phyloP scores from a whole-genome alignment of 2,888 invertebrate genomes.

The Allacma fusca region DNA sequence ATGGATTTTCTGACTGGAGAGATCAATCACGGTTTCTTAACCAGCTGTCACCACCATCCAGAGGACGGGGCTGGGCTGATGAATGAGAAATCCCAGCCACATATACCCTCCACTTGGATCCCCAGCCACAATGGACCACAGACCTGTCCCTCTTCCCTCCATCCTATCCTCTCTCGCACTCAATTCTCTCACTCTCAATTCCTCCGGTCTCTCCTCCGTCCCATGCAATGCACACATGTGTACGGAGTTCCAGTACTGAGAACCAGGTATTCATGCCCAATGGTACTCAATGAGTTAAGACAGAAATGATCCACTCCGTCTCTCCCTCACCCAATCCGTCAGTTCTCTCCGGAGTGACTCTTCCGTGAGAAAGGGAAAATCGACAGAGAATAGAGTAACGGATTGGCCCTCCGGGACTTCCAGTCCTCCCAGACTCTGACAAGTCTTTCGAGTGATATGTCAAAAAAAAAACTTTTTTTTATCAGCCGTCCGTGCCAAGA shows the following conservation, averaged over 20 bases:
- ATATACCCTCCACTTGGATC: neutral
- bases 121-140: too few relatives aligned
- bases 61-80: slow-evolving; percentile 37
- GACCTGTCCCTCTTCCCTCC: too few relatives aligned
- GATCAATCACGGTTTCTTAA: slow-evolving; percentile 53
- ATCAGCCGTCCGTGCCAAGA: too few relatives aligned
- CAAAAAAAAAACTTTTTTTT: too few relatives aligned
- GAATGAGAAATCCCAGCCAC: slow-evolving; percentile 47
- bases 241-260: too few relatives aligned
- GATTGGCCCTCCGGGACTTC: neutral
- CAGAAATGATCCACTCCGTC: too few relatives aligned
- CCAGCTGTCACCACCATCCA: slow-evolving; percentile 50
- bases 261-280: too few relatives aligned
- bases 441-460: too few relatives aligned
- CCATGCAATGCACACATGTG: too few relatives aligned
- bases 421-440: too few relatives aligned
- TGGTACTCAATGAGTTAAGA: too few relatives aligned
- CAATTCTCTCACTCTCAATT: neutral
- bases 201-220: neutral
- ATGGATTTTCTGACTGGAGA: slow-evolving; percentile 21
- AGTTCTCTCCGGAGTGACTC: too few relatives aligned
- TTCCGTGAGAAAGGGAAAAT: neutral
- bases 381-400: neutral
- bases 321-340: neutral
- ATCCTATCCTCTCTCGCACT: neutral